These are phyloP conservation scores for Sphyrna mokarran DNA, from an alignment of 2,113 vertebrate species.

Conservation along the genomic window DNA sequence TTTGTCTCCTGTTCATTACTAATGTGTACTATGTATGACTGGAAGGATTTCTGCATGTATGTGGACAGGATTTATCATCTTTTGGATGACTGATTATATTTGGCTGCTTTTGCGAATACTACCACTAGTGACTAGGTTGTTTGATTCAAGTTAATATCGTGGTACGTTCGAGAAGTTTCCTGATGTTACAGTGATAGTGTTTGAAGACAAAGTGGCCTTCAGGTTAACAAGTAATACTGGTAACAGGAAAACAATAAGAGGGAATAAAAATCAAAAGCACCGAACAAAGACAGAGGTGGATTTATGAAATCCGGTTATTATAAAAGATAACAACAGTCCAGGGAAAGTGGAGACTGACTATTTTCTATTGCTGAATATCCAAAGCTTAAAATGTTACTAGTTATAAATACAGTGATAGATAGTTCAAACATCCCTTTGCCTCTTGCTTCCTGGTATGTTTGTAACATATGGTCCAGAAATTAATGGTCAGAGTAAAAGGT, in stretches of 20 bases:
- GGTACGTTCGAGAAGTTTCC: background rate
- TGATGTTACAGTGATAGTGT: constrained; percentile 15
- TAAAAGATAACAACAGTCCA: constrained; percentile 36
- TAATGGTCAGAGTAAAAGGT: constrained; percentile 51
- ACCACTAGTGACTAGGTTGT: background rate
- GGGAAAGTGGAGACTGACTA: constrained; percentile 37
- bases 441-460: constrained; percentile 36
- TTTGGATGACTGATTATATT: constrained; percentile 51
- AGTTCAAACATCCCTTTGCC: constrained; percentile 29
- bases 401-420: constrained; percentile 35
- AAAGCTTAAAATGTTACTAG: constrained; percentile 31
- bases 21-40: constrained; percentile 48
- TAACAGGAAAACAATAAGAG: constrained; percentile 19
- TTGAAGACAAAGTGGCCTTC: constrained; percentile 23
- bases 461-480: constrained; percentile 27
- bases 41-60: constrained; percentile 42
- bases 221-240: constrained; percentile 33
- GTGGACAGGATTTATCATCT: constrained; percentile 23
- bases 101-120: constrained; percentile 46
- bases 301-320: constrained; percentile 36
- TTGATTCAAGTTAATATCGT: background rate
- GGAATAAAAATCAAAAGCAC: constrained; percentile 13
- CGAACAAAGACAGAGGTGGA: constrained; percentile 20
- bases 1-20: constrained; percentile 45
- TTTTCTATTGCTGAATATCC: constrained; percentile 38